phyloP scores from a whole-genome alignment of 92 coral and sea anemone genomes.

The Actinostola sp. region DNA sequence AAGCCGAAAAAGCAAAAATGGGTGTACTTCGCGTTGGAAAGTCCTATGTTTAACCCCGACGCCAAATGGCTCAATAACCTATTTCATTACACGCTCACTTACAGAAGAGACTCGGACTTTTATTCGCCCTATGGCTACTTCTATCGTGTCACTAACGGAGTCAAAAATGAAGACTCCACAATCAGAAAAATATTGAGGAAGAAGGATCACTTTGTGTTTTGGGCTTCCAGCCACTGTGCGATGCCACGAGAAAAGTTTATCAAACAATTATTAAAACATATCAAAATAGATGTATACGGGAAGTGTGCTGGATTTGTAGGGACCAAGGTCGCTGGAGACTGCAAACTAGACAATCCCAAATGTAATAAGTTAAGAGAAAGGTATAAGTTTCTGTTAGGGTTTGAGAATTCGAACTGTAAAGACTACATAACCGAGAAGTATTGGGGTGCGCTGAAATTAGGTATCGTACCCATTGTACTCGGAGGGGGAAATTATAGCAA shows the following conservation, averaged over 20 bases:
- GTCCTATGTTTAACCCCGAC: slow-evolving; percentile 33
- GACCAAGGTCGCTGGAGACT: slow-evolving; percentile 22
- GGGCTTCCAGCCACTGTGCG: slow-evolving; percentile 51
- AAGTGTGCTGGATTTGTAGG: slow-evolving; percentile 40
- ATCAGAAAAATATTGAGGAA: slow-evolving; percentile 3
- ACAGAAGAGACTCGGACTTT: slow-evolving; percentile 46
- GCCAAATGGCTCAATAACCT: slow-evolving; percentile 39
- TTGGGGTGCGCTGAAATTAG: slow-evolving; percentile 54
- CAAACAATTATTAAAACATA: slow-evolving; percentile 24
- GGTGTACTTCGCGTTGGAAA: slow-evolving; percentile 50
- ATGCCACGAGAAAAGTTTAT: slow-evolving; percentile 38
- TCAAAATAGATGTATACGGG: slow-evolving; percentile 43
- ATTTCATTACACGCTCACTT: slow-evolving; percentile 54
- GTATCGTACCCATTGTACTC: slow-evolving; percentile 54
- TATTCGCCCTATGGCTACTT: slow-evolving; percentile 50
- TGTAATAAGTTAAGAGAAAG: slow-evolving; percentile 31
- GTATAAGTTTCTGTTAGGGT: slow-evolving; percentile 48
- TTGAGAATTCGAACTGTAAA: slow-evolving; percentile 56
- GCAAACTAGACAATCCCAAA: slow-evolving; percentile 29
- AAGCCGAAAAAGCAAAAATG: slow-evolving; percentile 42
- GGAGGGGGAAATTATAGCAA: slow-evolving; percentile 45
- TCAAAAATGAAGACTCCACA: neutral
- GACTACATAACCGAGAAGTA: slow-evolving; percentile 66
- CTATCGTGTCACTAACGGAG: slow-evolving; percentile 19
- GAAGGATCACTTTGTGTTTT: slow-evolving; percentile 36